Conservation (phyloP, 1,140 invertebrate genomes). For the Zelostemma sp. region DNA sequence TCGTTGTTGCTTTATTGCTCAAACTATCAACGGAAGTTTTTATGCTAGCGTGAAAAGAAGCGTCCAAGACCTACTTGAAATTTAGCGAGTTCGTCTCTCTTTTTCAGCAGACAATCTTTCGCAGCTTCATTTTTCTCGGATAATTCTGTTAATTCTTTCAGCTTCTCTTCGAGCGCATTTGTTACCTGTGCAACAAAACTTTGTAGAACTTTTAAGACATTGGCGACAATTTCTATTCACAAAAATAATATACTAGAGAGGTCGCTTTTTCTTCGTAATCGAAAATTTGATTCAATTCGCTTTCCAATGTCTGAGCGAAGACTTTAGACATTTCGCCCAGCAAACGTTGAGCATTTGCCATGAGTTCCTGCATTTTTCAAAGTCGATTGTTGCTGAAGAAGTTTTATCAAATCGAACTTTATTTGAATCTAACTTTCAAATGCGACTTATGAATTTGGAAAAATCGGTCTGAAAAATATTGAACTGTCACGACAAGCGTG, state of each 20-base stretch:
- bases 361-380: slow-evolving; percentile 16
- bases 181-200: slow-evolving; percentile 13
- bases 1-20: too few relatives aligned
- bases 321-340: slow-evolving; percentile 27
- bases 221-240: neutral
- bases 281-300: slow-evolving; percentile 18
- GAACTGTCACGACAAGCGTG: neutral
- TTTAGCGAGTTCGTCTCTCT: slow-evolving; percentile 17
- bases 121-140: slow-evolving; percentile 28
- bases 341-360: slow-evolving; percentile 28
- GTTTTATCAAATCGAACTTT: slow-evolving; percentile 1
- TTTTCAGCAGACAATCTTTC: slow-evolving; percentile 28
- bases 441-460: too few relatives aligned
- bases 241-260: slow-evolving; percentile 18
- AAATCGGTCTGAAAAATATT: too few relatives aligned
- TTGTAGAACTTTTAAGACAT: neutral
- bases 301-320: slow-evolving; percentile 28
- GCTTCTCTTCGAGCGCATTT: slow-evolving; percentile 11
- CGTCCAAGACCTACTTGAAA: slow-evolving; percentile 19
- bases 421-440: too few relatives aligned
- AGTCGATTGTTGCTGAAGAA: slow-evolving; percentile 1
- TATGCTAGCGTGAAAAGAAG: too few relatives aligned
- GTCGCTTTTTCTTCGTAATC: slow-evolving; percentile 33
- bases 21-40: too few relatives aligned
- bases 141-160: slow-evolving; percentile 31